Conservation (phyloP, 1,140 invertebrate genomes). For the Sinella curviseta region DNA sequence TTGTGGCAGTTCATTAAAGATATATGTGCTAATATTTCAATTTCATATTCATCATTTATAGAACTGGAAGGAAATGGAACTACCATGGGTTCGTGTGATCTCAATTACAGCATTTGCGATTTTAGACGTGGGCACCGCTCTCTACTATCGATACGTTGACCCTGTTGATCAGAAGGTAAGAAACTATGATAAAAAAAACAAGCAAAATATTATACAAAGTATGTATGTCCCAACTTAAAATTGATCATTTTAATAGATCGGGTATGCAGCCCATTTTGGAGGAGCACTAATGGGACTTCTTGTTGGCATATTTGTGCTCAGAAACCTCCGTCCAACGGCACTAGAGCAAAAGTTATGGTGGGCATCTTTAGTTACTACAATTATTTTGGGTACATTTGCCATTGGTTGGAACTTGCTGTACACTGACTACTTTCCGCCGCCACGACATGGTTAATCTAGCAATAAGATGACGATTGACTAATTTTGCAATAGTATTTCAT, state of each 20-base stretch:
- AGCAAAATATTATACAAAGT: neutral
- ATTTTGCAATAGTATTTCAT: no score
- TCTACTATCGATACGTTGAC: constrained; percentile 74
- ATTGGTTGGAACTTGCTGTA: constrained; percentile 74
- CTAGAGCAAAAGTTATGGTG: constrained; percentile 85
- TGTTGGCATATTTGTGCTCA: constrained; percentile 85
- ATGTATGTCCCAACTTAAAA: neutral
- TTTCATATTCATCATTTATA: constrained; percentile 54
- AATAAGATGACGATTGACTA: neutral
- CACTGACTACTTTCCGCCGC: constrained; percentile 59
- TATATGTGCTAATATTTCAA: constrained; percentile 15
- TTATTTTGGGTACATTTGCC: constrained; percentile 72
- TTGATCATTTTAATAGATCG: constrained; percentile 60
- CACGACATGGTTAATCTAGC: constrained; percentile 18
- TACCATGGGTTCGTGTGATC: constrained; percentile 74
- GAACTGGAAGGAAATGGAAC: constrained; percentile 93
- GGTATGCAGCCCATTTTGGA: constrained; percentile 85
- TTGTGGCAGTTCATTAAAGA: neutral
- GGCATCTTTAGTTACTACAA: constrained; percentile 73
- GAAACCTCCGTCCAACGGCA: constrained; percentile 80
- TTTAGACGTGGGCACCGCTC: constrained; percentile 76
- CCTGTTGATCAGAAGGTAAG: constrained; percentile 54
- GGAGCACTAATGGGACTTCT: constrained; percentile 86
- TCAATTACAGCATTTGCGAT: constrained; percentile 72
- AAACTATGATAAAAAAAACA: neutral